These are phyloP conservation scores for Nomada hirtipes DNA, from an alignment of 2,888 invertebrate genomes.

Conservation along the genomic window DNA sequence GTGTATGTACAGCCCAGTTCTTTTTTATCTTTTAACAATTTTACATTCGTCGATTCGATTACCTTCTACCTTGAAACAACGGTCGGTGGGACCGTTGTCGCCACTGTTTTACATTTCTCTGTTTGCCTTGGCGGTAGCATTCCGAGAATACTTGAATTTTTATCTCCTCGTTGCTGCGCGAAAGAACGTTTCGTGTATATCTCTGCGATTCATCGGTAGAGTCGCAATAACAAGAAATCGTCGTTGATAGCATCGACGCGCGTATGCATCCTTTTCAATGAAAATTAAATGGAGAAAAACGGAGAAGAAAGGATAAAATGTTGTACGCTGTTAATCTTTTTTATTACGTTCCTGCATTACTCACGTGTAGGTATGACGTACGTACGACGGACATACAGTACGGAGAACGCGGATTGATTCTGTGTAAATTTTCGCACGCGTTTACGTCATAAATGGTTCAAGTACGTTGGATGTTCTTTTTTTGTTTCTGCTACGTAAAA, in stretches of 20 bases:
- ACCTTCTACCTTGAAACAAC: neutral
- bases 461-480: conserved; percentile 19
- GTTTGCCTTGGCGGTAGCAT: conserved; percentile 32
- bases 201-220: neutral
- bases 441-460: conserved; percentile 31
- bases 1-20: conserved; percentile 44
- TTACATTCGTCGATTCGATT: conserved; percentile 53
- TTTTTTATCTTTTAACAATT: conserved; percentile 37
- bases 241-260: no score
- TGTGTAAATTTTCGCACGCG: conserved; percentile 23
- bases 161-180: neutral
- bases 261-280: no score
- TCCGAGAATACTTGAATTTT: conserved; percentile 34
- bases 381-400: no score
- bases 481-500: conserved; percentile 42
- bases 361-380: no score
- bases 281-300: neutral
- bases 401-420: neutral
- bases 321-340: no score
- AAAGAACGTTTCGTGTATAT: neutral
- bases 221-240: conserved; percentile 11
- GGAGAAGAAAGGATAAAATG: neutral
- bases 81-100: conserved; percentile 7
- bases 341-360: no score
- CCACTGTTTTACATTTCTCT: conserved; percentile 32